A percentile compares a stretch with the other conserved stretches of the same genome.
These are phyloP conservation scores for Synergus itoensis DNA, from an alignment of 2,888 invertebrate species.

Conservation along the genomic window DNA sequence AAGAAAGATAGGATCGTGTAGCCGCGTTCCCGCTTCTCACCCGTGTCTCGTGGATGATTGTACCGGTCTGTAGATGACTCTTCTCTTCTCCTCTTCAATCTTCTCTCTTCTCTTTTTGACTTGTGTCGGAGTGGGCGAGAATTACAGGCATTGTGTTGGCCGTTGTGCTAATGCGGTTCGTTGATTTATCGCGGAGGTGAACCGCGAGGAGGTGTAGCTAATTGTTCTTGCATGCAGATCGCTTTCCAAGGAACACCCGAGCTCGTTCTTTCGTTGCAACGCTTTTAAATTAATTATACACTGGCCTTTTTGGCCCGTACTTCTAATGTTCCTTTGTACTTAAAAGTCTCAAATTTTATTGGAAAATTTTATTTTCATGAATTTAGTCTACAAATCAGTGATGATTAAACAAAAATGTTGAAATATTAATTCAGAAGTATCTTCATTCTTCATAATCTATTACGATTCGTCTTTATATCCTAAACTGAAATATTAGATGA, in stretches of 20 bases:
- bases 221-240: conserved; percentile 75
- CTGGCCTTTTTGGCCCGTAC: not conserved
- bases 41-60: not conserved
- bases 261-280: conserved; percentile 60
- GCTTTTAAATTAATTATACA: conserved; percentile 70
- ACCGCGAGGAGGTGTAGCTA: conserved; percentile 75
- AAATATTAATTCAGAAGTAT: too few relatives aligned
- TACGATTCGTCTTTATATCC: too few relatives aligned
- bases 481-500: too few relatives aligned
- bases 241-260: conserved; percentile 60
- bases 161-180: conserved; percentile 73
- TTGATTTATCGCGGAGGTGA: conserved; percentile 73
- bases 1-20: not conserved
- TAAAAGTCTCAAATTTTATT: not conserved
- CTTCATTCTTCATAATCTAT: too few relatives aligned
- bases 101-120: conserved; percentile 42
- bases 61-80: conserved; percentile 9
- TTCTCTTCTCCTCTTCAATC: conserved; percentile 17
- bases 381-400: too few relatives aligned
- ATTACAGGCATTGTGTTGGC: conserved; percentile 73
- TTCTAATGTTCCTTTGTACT: not conserved
- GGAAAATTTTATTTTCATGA: not conserved
- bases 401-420: too few relatives aligned
- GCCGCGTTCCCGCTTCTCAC: not conserved
- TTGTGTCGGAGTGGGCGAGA: conserved; percentile 70